Conservation (phyloP, 2,797 vertebrate genomes). For the Mormyrus hasselquistii region DNA sequence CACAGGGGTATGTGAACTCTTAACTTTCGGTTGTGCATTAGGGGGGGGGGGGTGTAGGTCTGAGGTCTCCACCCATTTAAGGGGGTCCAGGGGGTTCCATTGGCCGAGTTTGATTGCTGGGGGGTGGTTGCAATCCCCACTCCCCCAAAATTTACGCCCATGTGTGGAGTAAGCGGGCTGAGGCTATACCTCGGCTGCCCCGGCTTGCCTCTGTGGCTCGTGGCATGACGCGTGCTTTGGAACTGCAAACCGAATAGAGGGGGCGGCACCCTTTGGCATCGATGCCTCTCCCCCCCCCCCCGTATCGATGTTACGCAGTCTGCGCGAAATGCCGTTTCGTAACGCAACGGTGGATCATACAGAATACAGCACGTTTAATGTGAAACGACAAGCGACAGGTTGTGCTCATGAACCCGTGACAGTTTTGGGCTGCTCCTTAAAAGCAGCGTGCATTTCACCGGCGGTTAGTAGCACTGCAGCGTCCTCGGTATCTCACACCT, state of each 20-base stretch:
- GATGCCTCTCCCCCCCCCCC: not conserved
- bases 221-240: not conserved
- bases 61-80: not conserved
- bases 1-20: not conserved
- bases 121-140: not conserved
- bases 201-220: not conserved
- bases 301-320: not conserved
- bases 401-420: not conserved
- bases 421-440: not conserved
- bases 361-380: not conserved
- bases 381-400: not conserved
- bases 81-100: not conserved
- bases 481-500: not conserved
- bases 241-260: not conserved
- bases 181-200: not conserved
- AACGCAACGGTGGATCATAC: not conserved
- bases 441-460: not conserved
- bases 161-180: not conserved
- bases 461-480: not conserved
- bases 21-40: not conserved
- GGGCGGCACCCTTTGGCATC: not conserved
- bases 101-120: not conserved
- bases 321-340: not conserved
- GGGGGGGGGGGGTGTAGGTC: not conserved
- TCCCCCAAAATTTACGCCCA: not conserved